Evolutionary conservation across 2,797 vertebrate species (phyloP), one percentile per base, ranked within the genome.

Genomic region (Rhinatrema bivittatum): DNA sequence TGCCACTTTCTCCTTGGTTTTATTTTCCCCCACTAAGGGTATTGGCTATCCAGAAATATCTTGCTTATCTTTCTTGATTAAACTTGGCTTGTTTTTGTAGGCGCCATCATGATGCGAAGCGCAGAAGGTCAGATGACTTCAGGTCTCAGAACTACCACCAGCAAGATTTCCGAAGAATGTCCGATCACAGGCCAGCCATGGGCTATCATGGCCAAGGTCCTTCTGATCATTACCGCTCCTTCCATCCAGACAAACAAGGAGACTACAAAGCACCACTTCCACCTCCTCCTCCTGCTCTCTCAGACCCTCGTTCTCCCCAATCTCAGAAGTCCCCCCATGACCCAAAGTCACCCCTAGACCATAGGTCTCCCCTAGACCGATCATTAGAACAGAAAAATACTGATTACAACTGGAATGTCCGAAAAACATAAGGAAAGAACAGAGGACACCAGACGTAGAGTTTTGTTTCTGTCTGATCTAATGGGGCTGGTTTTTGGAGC

Each of bases 311-410:
- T 50, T 97, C 93, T 0, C 93, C 93, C 3, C 90, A 90, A 51
- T 76, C 83, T 13, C 95, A 97, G 74, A 97, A 91, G 62, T 96
- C 94, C 22, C 94, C 95, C 1, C 91, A 91, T 1, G 93, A 95
- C 42, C 81, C 87, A 7, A 86, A 83, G 56, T 84, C 83, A 2
- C 82, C 82, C 41, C 72, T 81, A 1, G 80, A 76, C 56, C 78
- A 81, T 20, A 87, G 88, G 56, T 93, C 95, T 7, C 91, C 93
- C 1, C 66, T 79, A 8, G 94, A 98, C 65, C 85, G 93, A 36
- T 88, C 91, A 0, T 50, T 58, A 46, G 90, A 90, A 71, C 91
- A 91, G 50, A 91, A 88, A 39, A 72, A 83, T 32, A 75, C 78
- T 12, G 95, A 98, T 32, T 84, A 91, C n/a, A 91, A 78, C 82